Percentiles rank a stretch among this genome's conserved stretches.
These are phyloP conservation scores for Myotis yumanensis DNA, from an alignment of 2,113 vertebrate species.

Conservation along the genomic window DNA sequence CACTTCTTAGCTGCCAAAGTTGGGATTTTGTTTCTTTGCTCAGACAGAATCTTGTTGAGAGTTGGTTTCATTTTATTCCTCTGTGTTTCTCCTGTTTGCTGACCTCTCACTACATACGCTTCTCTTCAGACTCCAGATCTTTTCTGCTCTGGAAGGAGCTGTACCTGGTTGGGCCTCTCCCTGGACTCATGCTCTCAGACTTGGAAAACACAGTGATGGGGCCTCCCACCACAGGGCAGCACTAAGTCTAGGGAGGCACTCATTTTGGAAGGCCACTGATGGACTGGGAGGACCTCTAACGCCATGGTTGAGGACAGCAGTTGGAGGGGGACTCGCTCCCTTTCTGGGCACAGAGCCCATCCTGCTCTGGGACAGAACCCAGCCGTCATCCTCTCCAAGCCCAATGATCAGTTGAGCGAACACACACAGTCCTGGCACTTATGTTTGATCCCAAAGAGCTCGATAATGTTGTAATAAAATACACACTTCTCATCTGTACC, in stretches of 20 bases:
- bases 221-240: not conserved
- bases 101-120: not conserved
- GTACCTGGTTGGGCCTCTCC: not conserved
- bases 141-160: not conserved
- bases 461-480: not conserved
- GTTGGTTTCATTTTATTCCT: not conserved
- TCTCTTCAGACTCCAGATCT: not conserved
- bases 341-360: not conserved
- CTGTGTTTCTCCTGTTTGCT: not conserved
- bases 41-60: not conserved
- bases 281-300: not conserved
- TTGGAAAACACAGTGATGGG: not conserved
- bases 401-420: not conserved
- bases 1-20: not conserved
- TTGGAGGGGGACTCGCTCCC: not conserved
- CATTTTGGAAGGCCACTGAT: not conserved
- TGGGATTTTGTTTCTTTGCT: conserved; percentile 28
- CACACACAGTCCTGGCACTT: not conserved
- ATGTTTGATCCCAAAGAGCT: not conserved
- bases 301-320: not conserved
- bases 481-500: conserved; percentile 3
- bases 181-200: not conserved
- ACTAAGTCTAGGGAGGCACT: not conserved
- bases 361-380: not conserved
- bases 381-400: not conserved